A percentile compares a stretch with the other conserved stretches of the same genome.
Evolutionary conservation across 2,888 invertebrate genomes (phyloP).

Genomic region (Epinotia demarniana): DNA sequence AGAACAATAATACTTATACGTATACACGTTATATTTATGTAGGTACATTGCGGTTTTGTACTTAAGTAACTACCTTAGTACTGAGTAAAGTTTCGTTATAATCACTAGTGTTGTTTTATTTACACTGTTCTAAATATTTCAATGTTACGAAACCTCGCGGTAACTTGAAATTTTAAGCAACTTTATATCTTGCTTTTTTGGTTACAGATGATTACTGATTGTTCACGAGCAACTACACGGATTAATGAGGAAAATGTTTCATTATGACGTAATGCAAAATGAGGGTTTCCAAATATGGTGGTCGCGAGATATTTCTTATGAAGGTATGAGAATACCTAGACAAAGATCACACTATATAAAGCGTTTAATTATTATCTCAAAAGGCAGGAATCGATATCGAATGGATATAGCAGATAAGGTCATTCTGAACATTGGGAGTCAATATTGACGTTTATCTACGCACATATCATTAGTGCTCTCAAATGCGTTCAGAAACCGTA

Average conservation of each 20-base stretch:
- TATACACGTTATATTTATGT: constrained; percentile 38
- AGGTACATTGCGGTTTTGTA: constrained; percentile 44
- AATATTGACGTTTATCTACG: too few relatives aligned
- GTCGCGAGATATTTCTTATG: background rate
- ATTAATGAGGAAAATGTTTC: constrained; percentile 32
- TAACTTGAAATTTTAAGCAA: constrained; percentile 19
- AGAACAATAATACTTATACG: constrained; percentile 6
- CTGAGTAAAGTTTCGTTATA: constrained; percentile 40
- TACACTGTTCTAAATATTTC: constrained; percentile 37
- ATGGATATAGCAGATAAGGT: background rate
- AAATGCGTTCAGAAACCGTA: too few relatives aligned
- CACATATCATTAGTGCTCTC: too few relatives aligned
- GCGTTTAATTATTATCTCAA: background rate
- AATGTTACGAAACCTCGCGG: constrained; percentile 38
- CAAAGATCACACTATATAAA: too few relatives aligned
- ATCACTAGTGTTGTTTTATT: constrained; percentile 31
- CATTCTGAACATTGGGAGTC: background rate
- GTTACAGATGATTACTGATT: constrained; percentile 10
- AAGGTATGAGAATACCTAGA: background rate
- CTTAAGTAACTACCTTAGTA: background rate
- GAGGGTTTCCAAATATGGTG: constrained; percentile 13
- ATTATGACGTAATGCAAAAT: constrained; percentile 23
- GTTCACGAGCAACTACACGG: constrained; percentile 23
- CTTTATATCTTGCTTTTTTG: constrained; percentile 27
- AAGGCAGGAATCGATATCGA: background rate